Percentiles rank a stretch among this genome's conserved stretches.
Conservation (phyloP, 2,113 vertebrate species). For the Apodemus sylvaticus region DNA sequence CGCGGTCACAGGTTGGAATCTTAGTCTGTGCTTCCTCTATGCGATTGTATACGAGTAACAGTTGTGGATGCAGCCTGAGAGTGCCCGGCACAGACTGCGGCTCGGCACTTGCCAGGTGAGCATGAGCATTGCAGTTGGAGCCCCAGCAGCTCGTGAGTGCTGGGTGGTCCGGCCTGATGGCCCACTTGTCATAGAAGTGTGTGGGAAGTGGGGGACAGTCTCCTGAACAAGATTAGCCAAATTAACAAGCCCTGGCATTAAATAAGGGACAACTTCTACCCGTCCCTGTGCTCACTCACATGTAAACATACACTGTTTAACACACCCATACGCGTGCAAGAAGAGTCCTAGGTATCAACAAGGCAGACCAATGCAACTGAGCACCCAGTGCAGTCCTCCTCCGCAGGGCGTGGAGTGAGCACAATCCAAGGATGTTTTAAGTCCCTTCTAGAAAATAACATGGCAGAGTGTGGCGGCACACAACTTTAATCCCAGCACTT, state of each 20-base stretch:
- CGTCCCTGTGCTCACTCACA: not conserved
- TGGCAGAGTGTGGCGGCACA: no score
- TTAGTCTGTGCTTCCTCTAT: not conserved
- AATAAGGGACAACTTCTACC: not conserved
- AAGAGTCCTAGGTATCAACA: not conserved
- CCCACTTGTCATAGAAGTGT: not conserved
- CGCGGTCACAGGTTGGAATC: not conserved
- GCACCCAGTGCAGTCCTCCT: not conserved
- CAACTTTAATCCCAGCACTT: no score
- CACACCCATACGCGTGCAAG: not conserved
- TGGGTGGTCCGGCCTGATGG: not conserved
- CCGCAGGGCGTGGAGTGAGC: not conserved
- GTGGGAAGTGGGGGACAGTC: not conserved
- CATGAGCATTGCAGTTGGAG: not conserved
- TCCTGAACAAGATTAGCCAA: not conserved
- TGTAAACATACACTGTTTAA: not conserved
- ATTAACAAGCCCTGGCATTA: not conserved
- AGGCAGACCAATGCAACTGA: not conserved
- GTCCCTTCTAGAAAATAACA: not conserved
- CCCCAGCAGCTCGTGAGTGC: not conserved
- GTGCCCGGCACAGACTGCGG: not conserved
- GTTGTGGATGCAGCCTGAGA: not conserved
- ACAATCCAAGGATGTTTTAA: no score
- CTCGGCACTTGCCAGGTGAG: not conserved
- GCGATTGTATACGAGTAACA: not conserved